These are phyloP conservation scores for Pseudococcus jackbeardsleyi DNA, from an alignment of 2,888 invertebrate species.

Conservation along the genomic window DNA sequence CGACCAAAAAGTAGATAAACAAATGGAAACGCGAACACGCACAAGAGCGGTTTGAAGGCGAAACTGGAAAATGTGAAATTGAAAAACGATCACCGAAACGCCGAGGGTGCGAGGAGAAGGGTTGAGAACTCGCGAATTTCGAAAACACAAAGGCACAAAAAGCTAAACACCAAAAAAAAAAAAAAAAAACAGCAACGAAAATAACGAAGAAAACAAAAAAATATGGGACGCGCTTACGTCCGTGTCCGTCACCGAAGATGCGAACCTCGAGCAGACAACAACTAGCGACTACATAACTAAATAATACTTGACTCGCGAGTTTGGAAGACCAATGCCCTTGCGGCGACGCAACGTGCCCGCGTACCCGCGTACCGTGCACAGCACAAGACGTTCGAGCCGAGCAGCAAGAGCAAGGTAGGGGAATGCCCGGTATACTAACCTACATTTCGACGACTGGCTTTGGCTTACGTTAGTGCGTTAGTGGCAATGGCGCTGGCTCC, in stretches of 20 bases:
- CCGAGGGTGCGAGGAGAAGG: background rate
- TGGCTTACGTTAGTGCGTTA: too few species aligned
- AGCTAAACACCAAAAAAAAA: too few species aligned
- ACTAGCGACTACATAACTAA: constrained; percentile 51
- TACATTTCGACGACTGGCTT: constrained; percentile 57
- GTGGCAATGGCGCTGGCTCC: background rate
- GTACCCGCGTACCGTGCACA: background rate
- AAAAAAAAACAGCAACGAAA: too few species aligned
- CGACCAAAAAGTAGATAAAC: background rate
- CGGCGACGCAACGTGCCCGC: constrained; percentile 42
- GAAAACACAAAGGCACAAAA: too few species aligned
- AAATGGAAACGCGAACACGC: too few species aligned
- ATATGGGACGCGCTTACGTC: background rate
- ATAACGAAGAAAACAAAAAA: background rate
- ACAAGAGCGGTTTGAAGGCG: background rate
- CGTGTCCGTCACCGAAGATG: constrained; percentile 30
- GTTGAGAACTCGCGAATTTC: too few species aligned
- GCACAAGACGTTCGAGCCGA: constrained; percentile 47
- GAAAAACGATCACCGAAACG: background rate
- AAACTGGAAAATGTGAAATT: background rate
- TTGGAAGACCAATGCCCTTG: constrained; percentile 63
- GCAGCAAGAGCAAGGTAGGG: constrained; percentile 54
- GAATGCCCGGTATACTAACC: constrained; percentile 66
- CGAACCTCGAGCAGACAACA: constrained; percentile 41
- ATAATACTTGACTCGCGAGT: constrained; percentile 46